Evolutionary conservation across 2,888 invertebrate genomes (phyloP).

Genomic region (Athalia circularis): DNA sequence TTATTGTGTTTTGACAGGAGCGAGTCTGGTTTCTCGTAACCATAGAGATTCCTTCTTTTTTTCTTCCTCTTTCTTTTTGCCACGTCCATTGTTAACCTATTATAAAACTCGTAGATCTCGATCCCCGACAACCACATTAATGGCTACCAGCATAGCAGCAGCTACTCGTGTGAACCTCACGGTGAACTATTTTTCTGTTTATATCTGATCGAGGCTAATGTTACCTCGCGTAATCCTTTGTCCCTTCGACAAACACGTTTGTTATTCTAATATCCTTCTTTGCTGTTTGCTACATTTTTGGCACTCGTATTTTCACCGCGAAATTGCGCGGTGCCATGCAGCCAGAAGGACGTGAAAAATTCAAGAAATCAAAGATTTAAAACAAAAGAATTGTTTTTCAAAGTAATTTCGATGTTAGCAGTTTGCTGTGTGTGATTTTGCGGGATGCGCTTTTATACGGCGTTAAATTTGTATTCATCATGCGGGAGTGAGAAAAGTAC

Average conservation of each 20-base stretch:
- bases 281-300: not conserved
- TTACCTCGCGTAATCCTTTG: conserved; percentile 32
- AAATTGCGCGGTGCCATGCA: not conserved
- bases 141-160: too few relatives aligned
- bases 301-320: not conserved
- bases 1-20: conserved; percentile 71
- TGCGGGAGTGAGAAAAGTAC: too few relatives aligned
- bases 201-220: conserved; percentile 40
- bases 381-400: too few relatives aligned
- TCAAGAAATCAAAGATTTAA: too few relatives aligned
- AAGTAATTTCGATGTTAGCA: too few relatives aligned
- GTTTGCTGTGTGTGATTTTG: too few relatives aligned
- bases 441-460: too few relatives aligned
- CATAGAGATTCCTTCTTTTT: conserved; percentile 29
- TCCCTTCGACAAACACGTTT: conserved; percentile 40
- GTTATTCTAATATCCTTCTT: conserved; percentile 30
- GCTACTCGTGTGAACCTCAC: not conserved
- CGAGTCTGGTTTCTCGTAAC: conserved; percentile 55
- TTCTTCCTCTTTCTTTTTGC: not conserved
- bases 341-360: not conserved
- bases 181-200: not conserved
- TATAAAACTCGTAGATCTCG: too few relatives aligned
- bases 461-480: too few relatives aligned
- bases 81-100: too few relatives aligned
- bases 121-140: too few relatives aligned